Conservation (phyloP, 2,888 invertebrate species). For the Acronicta leporina region DNA sequence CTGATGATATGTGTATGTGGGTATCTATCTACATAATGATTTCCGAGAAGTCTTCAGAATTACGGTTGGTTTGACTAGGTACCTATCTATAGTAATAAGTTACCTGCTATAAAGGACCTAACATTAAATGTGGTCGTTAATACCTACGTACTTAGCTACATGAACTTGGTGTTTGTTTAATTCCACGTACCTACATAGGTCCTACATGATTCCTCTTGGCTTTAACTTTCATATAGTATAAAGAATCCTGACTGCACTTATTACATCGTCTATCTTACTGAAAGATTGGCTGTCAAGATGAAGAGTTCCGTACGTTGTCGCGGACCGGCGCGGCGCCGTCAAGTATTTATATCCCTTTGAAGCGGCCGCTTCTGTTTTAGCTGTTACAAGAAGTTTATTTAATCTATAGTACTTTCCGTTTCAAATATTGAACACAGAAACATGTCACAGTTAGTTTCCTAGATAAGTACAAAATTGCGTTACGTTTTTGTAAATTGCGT, state of each 20-base stretch:
- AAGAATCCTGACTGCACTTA: constrained; percentile 33
- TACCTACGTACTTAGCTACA: no score
- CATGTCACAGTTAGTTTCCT: constrained; percentile 6
- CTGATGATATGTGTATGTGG: constrained; percentile 2
- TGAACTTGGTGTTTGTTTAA: not conserved
- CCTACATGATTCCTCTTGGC: constrained; percentile 1
- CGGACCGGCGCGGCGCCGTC: constrained; percentile 52
- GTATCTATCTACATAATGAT: constrained; percentile 2
- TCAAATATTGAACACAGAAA: constrained; percentile 39
- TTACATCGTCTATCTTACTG: constrained; percentile 56
- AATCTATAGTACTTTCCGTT: constrained; percentile 48
- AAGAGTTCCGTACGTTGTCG: constrained; percentile 67
- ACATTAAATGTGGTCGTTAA: no score
- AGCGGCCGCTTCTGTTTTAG: constrained; percentile 71
- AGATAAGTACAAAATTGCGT: no score
- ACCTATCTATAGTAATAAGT: not conserved
- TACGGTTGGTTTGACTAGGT: no score
- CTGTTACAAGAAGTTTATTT: constrained; percentile 64
- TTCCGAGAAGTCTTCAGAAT: not conserved
- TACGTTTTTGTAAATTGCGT: no score
- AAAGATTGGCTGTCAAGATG: constrained; percentile 64
- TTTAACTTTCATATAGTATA: constrained; percentile 22
- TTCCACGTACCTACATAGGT: not conserved
- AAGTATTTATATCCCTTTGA: constrained; percentile 79
- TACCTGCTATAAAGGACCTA: no score